These are phyloP conservation scores for Cladorhizidae sp. DNA, from an alignment of 37 sponge, comb jelly and placozoan species.

Conservation along the genomic window DNA sequence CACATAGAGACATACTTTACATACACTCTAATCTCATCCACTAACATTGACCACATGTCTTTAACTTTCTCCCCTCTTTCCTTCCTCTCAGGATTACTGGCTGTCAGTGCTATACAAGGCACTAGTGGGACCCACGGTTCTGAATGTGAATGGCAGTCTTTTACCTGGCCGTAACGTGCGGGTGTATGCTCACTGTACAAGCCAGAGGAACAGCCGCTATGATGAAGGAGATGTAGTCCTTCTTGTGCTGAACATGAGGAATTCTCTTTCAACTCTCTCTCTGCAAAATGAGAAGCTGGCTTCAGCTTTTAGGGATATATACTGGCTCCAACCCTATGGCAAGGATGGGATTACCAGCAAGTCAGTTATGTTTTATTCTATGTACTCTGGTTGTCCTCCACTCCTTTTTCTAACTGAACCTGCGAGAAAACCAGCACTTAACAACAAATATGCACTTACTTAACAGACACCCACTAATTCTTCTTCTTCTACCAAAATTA, in stretches of 20 bases:
- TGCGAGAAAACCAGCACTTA: too few relatives aligned
- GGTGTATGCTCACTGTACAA: slow-evolving; percentile 57
- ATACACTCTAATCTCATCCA: too few relatives aligned
- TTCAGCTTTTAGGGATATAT: slow-evolving; percentile 19
- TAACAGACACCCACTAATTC: too few relatives aligned
- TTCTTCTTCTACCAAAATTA: too few relatives aligned
- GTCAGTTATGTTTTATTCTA: slow-evolving; percentile 5
- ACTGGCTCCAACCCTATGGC: slow-evolving; percentile 34
- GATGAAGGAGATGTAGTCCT: slow-evolving; percentile 26
- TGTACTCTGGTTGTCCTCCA: too few relatives aligned
- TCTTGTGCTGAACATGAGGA: slow-evolving; percentile 19
- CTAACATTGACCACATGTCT: too few relatives aligned
- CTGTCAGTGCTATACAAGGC: slow-evolving; percentile 51
- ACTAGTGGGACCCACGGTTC: slow-evolving; percentile 48
- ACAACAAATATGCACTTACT: too few relatives aligned
- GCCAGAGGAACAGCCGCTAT: not conserved
- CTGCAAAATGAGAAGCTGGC: slow-evolving; percentile 10
- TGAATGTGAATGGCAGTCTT: slow-evolving; percentile 7
- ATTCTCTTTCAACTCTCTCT: not conserved
- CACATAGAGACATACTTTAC: too few relatives aligned
- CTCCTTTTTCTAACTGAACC: too few relatives aligned
- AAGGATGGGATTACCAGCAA: not conserved
- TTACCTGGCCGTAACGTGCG: slow-evolving; percentile 25
- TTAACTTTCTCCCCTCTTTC: not conserved
- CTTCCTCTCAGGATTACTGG: slow-evolving; percentile 55